Conservation (phyloP, 2,888 invertebrate species). For the Lycaena phlaeas region DNA sequence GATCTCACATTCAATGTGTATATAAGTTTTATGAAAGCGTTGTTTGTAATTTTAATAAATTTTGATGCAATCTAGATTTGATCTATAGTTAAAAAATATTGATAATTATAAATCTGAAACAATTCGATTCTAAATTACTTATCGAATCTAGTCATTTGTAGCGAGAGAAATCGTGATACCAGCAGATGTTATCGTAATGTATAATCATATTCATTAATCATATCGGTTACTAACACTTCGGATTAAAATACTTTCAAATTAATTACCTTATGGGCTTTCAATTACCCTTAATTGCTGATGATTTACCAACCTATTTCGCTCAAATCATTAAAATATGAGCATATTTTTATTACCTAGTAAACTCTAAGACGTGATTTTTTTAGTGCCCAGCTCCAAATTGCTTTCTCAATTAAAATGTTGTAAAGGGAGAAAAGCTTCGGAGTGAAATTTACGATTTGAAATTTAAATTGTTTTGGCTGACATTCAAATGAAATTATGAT, state of each 20-base stretch:
- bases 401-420: neutral
- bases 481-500: slow-evolving; percentile 1
- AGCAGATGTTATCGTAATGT: slow-evolving; percentile 1
- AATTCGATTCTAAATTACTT: neutral
- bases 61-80: too few species aligned
- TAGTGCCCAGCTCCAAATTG: neutral
- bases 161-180: slow-evolving; percentile 7
- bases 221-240: slow-evolving; percentile 8
- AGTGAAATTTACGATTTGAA: slow-evolving; percentile 1
- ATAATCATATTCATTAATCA: slow-evolving; percentile 8
- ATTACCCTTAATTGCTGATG: slow-evolving; percentile 7
- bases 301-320: slow-evolving; percentile 1
- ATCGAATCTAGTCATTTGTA: neutral
- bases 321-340: neutral
- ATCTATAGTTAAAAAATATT: too few species aligned
- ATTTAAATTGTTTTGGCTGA: slow-evolving; percentile 3
- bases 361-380: neutral
- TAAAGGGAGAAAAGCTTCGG: neutral
- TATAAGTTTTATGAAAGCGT: too few species aligned
- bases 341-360: neutral
- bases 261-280: slow-evolving; percentile 2
- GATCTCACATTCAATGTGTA: too few species aligned
- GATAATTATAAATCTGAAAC: too few species aligned
- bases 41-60: too few species aligned
- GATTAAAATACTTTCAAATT: slow-evolving; percentile 9